Evolutionary conservation across 2,888 invertebrate species (phyloP), one percentile per base, ranked within the genome.

Genomic region (Diarsia dahlii): DNA sequence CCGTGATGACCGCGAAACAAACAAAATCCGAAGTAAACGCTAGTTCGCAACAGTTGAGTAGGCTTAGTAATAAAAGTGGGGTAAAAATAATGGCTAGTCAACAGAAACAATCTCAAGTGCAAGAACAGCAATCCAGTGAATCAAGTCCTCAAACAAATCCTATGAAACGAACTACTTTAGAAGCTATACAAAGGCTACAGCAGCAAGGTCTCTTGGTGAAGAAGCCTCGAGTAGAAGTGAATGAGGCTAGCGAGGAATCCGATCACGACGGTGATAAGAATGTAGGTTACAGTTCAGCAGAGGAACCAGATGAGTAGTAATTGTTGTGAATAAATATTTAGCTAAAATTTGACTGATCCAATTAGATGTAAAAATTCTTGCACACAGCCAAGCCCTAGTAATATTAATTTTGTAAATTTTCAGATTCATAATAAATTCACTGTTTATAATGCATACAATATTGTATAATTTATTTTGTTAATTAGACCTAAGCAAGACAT

Each of bases 171-270:
- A 92, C 91, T 84, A 92, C 96, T 48, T 89, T 96, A 88, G 94
- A 94, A 74, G 95, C 96, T n/a, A 93, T 96, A 87, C 93, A 96
- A 87, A 96, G 92, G 82, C 91, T 96, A 81, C 95, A 95, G 86
- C 95, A 92, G 87, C 95, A 95, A 81, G 96, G 96, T 70, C 90
- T 96, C 15, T 90, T 96, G 85, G 92, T 96, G 13, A 96, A 96
- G 85, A 96, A 95, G 77, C 96, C 96, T 45, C 92, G 94, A 10
- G 67, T 93, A 75, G 95, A 94, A 46, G 79, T 87, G n/a, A 90
- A 88, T 76, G 92, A 93, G 64, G 90, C 91, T 50, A 91, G 89
- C 86, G 93, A 92, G 62, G 85, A 90, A 67, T 91, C 90, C 20
- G 88, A 93, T 63, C 90, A 89, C 20, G 91, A 89, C 58, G 91